Conservation (phyloP, 2,888 invertebrate genomes). For the Podotricha telesiphe region DNA sequence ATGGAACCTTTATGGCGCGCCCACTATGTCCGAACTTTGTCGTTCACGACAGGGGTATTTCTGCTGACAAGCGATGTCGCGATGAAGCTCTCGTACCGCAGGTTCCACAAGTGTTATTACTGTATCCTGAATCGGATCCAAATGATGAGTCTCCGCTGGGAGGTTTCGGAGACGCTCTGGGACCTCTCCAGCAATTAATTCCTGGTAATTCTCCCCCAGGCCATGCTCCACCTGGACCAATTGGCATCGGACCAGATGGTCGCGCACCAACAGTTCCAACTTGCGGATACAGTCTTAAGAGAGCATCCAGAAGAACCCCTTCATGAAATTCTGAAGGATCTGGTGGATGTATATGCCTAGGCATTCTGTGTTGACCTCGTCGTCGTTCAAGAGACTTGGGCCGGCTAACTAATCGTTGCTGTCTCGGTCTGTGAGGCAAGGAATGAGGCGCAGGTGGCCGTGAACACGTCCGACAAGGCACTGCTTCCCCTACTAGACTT, state of each 20-base stretch:
- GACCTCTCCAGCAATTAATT: slow-evolving; percentile 84
- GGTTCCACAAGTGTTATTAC: slow-evolving; percentile 90
- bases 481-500: slow-evolving; percentile 80
- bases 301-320: slow-evolving; percentile 89
- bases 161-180: slow-evolving; percentile 82
- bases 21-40: slow-evolving; percentile 52
- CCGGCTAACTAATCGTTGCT: slow-evolving; percentile 83
- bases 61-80: slow-evolving; percentile 75
- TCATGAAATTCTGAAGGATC: slow-evolving; percentile 91
- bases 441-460: slow-evolving; percentile 78
- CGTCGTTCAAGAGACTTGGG: slow-evolving; percentile 82
- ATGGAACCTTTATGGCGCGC: slow-evolving; percentile 57
- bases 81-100: slow-evolving; percentile 84
- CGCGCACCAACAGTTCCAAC: slow-evolving; percentile 87
- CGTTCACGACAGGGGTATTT: slow-evolving; percentile 80
- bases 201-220: slow-evolving; percentile 86
- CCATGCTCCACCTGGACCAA: slow-evolving; percentile 87
- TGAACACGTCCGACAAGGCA: slow-evolving; percentile 78
- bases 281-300: slow-evolving; percentile 88
- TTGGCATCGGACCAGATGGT: slow-evolving; percentile 69
- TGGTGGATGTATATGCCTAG: slow-evolving; percentile 85
- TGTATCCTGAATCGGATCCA: slow-evolving; percentile 93
- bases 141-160: slow-evolving; percentile 90
- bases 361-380: slow-evolving; percentile 73
- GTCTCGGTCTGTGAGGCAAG: slow-evolving; percentile 84